Evolutionary conservation across 37 sponge, comb jelly and placozoan genomes (phyloP).

Genomic region (Aplysina aerophoba): DNA sequence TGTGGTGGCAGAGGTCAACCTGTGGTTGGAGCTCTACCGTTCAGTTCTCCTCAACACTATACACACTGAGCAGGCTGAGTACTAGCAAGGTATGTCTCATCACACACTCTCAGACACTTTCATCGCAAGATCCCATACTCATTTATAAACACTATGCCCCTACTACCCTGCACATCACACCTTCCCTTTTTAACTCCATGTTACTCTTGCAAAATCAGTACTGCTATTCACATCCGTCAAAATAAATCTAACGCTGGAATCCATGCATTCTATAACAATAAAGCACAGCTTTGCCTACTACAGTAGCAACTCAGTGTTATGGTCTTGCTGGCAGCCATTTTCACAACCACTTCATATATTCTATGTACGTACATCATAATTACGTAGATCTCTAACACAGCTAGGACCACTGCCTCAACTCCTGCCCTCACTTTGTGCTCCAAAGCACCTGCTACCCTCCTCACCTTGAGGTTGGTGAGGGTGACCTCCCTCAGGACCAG

Average conservation of each 20-base stretch:
- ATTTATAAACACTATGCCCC: constrained; percentile 64
- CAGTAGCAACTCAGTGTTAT: too few species aligned
- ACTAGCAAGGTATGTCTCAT: neutral
- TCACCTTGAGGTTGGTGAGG: constrained; percentile 68
- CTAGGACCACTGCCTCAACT: too few species aligned
- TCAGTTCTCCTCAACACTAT: neutral
- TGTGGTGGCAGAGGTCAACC: neutral
- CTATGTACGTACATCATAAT: too few species aligned
- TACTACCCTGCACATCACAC: constrained; percentile 70
- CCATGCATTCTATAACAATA: too few species aligned
- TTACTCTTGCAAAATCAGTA: neutral
- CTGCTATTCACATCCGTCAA: neutral
- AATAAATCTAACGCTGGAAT: neutral
- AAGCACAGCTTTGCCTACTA: too few species aligned
- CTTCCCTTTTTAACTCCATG: constrained; percentile 59
- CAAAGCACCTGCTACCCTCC: neutral
- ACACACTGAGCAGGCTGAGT: neutral
- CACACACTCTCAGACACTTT: neutral
- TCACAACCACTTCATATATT: too few species aligned
- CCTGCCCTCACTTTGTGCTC: too few species aligned
- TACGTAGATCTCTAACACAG: too few species aligned
- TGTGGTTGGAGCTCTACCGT: too few species aligned
- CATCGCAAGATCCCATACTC: constrained; percentile 24
- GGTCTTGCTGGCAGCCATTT: too few species aligned
- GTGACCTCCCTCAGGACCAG: constrained; percentile 59